phyloP scores from a whole-genome alignment of 2,888 invertebrate species.

The Fragum fragum region DNA sequence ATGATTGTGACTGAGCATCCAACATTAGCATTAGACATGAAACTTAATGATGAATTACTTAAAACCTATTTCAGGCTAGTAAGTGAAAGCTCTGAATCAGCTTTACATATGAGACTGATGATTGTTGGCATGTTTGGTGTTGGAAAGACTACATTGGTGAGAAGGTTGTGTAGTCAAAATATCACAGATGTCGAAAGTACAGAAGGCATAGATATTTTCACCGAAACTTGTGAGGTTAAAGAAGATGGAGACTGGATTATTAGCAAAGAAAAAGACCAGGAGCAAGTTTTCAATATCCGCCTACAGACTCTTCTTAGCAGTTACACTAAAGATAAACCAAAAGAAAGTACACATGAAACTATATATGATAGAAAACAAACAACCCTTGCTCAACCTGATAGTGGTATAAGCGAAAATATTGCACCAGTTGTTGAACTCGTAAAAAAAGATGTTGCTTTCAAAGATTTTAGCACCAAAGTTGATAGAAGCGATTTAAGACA shows the following conservation, averaged over 20 bases:
- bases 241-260: neutral
- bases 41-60: constrained; percentile 33
- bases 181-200: constrained; percentile 20
- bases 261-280: neutral
- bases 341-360: neutral
- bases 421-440: neutral
- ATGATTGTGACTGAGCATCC: constrained; percentile 3
- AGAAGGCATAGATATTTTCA: constrained; percentile 53
- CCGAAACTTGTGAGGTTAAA: neutral
- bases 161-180: constrained; percentile 16
- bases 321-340: neutral
- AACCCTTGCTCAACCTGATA: neutral
- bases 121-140: constrained; percentile 60
- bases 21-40: too few species aligned
- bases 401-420: neutral
- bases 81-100: constrained; percentile 28
- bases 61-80: constrained; percentile 35
- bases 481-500: neutral
- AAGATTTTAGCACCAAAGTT: too few species aligned
- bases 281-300: neutral
- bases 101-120: constrained; percentile 50
- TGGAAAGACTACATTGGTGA: constrained; percentile 56
- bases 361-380: too few species aligned
- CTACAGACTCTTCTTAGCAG: neutral
- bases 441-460: neutral